phyloP scores from a whole-genome alignment of 2,797 vertebrate species.

The Enteromius radiatus region DNA sequence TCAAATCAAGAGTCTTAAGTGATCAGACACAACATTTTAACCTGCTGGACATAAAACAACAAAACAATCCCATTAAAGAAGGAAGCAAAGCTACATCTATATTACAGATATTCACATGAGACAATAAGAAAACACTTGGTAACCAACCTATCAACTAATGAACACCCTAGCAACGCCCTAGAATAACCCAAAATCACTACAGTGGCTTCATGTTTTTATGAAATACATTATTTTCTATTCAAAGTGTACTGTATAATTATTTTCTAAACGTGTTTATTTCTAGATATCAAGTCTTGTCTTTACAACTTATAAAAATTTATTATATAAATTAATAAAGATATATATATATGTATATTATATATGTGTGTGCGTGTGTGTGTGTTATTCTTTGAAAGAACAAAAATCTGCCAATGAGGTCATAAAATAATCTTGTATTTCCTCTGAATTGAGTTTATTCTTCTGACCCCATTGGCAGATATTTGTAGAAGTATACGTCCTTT shows the following conservation, averaged over 20 bases:
- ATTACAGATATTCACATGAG: background rate
- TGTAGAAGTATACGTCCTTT: background rate
- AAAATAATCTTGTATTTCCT: background rate
- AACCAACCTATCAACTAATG: background rate
- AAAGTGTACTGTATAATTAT: background rate
- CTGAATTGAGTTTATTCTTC: background rate
- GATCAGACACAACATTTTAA: background rate
- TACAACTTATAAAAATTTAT: too few relatives aligned
- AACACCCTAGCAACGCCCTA: background rate
- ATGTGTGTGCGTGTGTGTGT: too few relatives aligned
- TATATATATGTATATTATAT: background rate
- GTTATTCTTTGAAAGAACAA: background rate
- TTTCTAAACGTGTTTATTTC: background rate
- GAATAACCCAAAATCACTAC: background rate
- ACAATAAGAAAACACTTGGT: background rate
- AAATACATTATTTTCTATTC: background rate
- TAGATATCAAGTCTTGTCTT: background rate
- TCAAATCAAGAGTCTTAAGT: background rate
- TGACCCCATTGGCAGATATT: background rate
- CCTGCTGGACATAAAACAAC: background rate
- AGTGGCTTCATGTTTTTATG: background rate
- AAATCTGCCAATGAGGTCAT: background rate
- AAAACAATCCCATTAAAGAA: background rate
- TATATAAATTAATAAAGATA: too few relatives aligned
- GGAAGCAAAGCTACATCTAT: background rate